Evolutionary conservation across 2,113 vertebrate species (phyloP).

Genomic region (Paracanthobrama guichenoti): DNA sequence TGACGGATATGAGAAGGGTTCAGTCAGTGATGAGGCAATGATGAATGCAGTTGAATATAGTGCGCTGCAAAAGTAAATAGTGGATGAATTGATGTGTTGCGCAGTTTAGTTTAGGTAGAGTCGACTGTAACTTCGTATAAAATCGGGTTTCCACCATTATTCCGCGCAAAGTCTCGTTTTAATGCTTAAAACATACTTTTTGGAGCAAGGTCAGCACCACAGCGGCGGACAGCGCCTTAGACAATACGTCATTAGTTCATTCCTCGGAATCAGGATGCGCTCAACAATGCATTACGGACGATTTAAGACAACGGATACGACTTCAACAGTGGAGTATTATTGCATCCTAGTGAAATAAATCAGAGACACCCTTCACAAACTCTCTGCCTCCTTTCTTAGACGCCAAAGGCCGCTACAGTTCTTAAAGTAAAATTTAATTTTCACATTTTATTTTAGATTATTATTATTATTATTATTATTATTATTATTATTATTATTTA

Average conservation of each 20-base stretch:
- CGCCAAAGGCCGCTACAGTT: neutral
- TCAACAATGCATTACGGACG: neutral
- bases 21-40: neutral
- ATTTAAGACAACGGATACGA: neutral
- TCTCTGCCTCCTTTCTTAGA: too few species aligned
- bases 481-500: neutral
- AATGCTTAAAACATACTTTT: neutral
- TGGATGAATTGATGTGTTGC: neutral
- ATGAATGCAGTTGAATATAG: neutral
- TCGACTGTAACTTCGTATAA: neutral
- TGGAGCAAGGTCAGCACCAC: constrained; percentile 53
- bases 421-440: neutral
- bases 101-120: neutral
- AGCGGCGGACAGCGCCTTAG: constrained; percentile 52
- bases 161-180: neutral
- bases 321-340: too few species aligned
- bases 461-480: neutral
- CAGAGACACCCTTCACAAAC: too few species aligned
- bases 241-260: neutral
- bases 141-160: neutral
- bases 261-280: neutral
- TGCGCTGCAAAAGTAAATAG: neutral
- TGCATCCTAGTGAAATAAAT: too few species aligned
- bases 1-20: constrained; percentile 20
- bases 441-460: neutral